These are phyloP conservation scores for Rotaria macrura DNA, from an alignment of 2,888 invertebrate genomes.

Conservation along the genomic window DNA sequence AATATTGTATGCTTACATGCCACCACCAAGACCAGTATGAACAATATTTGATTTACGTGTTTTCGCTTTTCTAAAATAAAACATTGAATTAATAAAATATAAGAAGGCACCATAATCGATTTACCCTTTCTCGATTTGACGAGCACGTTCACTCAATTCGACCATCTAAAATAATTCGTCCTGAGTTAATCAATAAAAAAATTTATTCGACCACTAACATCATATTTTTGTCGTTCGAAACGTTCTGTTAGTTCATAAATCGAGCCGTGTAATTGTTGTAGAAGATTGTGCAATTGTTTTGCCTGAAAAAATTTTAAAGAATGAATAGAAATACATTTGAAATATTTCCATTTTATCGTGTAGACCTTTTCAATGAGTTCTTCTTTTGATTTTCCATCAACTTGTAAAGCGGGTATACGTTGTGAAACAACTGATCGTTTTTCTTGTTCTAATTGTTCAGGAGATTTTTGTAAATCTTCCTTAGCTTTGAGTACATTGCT, in stretches of 20 bases:
- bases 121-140: conserved; percentile 34
- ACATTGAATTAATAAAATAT: not conserved
- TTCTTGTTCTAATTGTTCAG: conserved; percentile 34
- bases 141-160: conserved; percentile 33
- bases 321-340: not conserved
- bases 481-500: conserved; percentile 34
- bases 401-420: conserved; percentile 22
- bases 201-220: conserved; percentile 12
- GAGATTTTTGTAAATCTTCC: conserved; percentile 34
- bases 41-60: conserved; percentile 34
- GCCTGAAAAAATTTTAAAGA: conserved; percentile 22
- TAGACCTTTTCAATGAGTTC: conserved; percentile 22
- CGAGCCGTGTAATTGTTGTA: conserved; percentile 22
- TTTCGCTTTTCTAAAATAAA: conserved; percentile 28
- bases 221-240: conserved; percentile 34
- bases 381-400: conserved; percentile 30
- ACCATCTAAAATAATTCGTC: conserved; percentile 23
- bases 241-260: conserved; percentile 34
- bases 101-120: not conserved
- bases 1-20: conserved; percentile 33
- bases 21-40: conserved; percentile 34
- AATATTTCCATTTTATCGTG: no score
- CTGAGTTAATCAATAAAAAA: not conserved
- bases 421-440: conserved; percentile 24
- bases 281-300: conserved; percentile 26